phyloP scores from a whole-genome alignment of 2,888 invertebrate genomes.

The Cyclophora albipunctata region DNA sequence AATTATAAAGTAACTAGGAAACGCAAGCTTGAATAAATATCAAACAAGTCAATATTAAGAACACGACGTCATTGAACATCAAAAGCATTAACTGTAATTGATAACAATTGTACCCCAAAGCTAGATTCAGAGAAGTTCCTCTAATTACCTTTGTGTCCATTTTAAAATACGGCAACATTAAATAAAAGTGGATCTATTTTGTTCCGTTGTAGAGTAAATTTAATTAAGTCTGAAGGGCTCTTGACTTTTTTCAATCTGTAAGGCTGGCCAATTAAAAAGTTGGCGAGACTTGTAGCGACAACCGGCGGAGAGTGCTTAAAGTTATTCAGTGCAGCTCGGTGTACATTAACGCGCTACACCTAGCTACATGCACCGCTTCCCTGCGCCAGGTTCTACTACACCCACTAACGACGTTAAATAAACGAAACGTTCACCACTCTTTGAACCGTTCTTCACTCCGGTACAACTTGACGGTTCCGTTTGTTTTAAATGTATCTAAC shows the following conservation, averaged over 20 bases:
- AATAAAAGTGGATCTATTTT: constrained; percentile 42
- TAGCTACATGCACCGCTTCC: no score
- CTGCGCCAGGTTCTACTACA: no score
- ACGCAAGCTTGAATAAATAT: no score
- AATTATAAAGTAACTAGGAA: no score
- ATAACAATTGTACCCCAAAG: constrained; percentile 7
- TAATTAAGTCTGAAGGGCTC: constrained; percentile 60
- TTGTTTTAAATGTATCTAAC: constrained; percentile 5
- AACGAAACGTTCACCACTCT: constrained; percentile 20
- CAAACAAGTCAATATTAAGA: no score
- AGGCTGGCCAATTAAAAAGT: constrained; percentile 66
- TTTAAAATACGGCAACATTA: constrained; percentile 34
- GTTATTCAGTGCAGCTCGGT: constrained; percentile 36
- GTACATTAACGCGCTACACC: constrained; percentile 29
- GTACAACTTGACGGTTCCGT: constrained; percentile 6
- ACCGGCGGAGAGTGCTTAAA: constrained; percentile 45
- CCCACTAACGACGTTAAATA: constrained; percentile 2
- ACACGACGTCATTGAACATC: no score
- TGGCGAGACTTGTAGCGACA: constrained; percentile 54
- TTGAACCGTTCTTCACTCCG: constrained; percentile 13
- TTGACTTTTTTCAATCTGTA: constrained; percentile 60
- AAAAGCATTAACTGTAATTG: constrained; percentile 1
- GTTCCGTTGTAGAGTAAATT: constrained; percentile 55
- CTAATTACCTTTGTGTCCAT: constrained; percentile 39
- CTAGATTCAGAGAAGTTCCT: constrained; percentile 20